Conservation (phyloP, 2,888 invertebrate genomes). For the Pachliopta kotzebuea region DNA sequence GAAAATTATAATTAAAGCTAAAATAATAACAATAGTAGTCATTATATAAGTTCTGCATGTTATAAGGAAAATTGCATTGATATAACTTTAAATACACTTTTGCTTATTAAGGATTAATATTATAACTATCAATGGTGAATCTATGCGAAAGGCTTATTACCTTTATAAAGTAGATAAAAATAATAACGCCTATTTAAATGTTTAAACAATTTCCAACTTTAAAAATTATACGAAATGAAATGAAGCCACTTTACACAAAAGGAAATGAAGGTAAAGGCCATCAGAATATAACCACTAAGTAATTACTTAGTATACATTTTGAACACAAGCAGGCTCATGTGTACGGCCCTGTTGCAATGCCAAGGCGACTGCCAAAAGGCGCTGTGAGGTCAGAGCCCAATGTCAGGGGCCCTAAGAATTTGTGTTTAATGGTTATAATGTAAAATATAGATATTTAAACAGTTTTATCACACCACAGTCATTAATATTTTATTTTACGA, state of each 20-base stretch:
- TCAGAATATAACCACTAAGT: slow-evolving; percentile 35
- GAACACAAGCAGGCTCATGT: slow-evolving; percentile 48
- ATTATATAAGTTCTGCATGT: no score
- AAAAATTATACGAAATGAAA: slow-evolving; percentile 7
- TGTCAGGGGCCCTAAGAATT: slow-evolving; percentile 77
- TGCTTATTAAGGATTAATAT: not conserved
- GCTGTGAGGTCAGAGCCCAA: slow-evolving; percentile 66
- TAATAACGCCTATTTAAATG: no score
- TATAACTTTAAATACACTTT: not conserved
- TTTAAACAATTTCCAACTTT: slow-evolving; percentile 3
- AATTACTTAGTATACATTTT: slow-evolving; percentile 55
- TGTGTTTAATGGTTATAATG: slow-evolving; percentile 43
- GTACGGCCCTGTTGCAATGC: slow-evolving; percentile 65
- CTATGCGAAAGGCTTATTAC: no score
- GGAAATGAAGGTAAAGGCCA: slow-evolving; percentile 51
- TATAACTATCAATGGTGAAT: not conserved
- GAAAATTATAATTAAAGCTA: no score
- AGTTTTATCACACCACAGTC: no score
- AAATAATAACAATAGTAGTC: no score
- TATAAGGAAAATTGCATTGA: not conserved
- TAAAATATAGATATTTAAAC: not conserved
- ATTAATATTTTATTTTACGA: no score
- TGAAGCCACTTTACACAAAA: slow-evolving; percentile 32
- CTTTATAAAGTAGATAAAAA: no score
- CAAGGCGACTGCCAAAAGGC: slow-evolving; percentile 76